Percentiles rank a stretch among this genome's conserved stretches.
Evolutionary conservation across 2,113 vertebrate genomes (phyloP).

Genomic region (Brachypteracias leptosomus): DNA sequence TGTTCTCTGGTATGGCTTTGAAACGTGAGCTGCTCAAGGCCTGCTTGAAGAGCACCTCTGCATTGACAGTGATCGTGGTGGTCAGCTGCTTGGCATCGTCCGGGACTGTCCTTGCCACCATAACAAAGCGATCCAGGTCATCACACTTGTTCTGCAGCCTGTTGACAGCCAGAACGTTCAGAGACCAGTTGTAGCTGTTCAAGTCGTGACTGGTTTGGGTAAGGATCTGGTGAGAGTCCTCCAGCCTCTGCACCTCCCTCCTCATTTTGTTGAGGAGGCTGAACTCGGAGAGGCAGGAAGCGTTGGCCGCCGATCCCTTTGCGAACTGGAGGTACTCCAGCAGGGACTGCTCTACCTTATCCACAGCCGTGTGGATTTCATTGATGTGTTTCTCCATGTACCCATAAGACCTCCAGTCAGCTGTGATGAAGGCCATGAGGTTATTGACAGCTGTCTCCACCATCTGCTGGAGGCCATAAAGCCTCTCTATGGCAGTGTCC

Average conservation of each 20-base stretch:
- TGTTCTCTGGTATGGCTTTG: constrained; percentile 50
- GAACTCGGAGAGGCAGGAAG: constrained; percentile 81
- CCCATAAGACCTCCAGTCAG: constrained; percentile 85
- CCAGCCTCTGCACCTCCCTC: constrained; percentile 87
- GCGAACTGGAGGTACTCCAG: constrained; percentile 86
- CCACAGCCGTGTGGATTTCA: constrained; percentile 80
- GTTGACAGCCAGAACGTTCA: constrained; percentile 78
- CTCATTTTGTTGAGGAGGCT: constrained; percentile 85
- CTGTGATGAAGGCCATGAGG: constrained; percentile 77
- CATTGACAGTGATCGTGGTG: constrained; percentile 81
- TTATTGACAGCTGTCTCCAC: constrained; percentile 77
- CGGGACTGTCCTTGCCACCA: constrained; percentile 89
- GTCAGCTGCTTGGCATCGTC: constrained; percentile 91
- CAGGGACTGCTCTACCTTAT: constrained; percentile 81
- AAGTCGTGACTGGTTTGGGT: constrained; percentile 85
- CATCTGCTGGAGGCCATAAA: constrained; percentile 82
- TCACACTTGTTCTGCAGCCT: constrained; percentile 86
- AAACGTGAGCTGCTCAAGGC: constrained; percentile 1
- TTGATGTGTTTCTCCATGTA: constrained; percentile 89
- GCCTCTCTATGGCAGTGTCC: constrained; percentile 85
- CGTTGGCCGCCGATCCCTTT: constrained; percentile 80
- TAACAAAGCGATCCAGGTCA: constrained; percentile 89
- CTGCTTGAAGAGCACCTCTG: constrained; percentile 85
- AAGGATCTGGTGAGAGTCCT: constrained; percentile 93
- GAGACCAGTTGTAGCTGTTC: constrained; percentile 84